Evolutionary conservation across 92 coral and sea anemone genomes (phyloP).

Genomic region (Phenganax stokvisi): DNA sequence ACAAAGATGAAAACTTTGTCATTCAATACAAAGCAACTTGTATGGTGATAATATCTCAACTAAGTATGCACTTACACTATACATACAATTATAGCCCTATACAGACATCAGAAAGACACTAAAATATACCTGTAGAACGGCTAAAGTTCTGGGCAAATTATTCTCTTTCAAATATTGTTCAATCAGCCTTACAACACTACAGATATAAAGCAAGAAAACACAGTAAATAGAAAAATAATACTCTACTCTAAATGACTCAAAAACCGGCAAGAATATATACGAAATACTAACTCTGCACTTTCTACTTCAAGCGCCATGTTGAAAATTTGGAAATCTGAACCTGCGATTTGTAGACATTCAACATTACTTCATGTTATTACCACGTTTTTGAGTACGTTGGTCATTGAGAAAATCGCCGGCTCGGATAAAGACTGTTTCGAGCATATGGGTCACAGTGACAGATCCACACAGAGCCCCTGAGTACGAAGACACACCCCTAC

Average conservation of each 20-base stretch:
- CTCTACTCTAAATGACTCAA: not conserved
- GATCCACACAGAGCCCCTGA: too few species aligned
- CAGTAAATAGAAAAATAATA: not conserved
- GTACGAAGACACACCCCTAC: too few species aligned
- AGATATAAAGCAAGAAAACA: constrained; percentile 14
- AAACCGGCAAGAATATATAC: not conserved
- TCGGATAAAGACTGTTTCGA: too few species aligned
- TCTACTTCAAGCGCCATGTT: constrained; percentile 99
- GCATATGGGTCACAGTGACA: too few species aligned
- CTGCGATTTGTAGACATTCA: not conserved
- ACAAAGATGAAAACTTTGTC: too few species aligned
- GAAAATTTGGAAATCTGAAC: constrained; percentile 34
- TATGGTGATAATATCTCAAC: too few species aligned
- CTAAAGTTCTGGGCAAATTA: constrained; percentile 78
- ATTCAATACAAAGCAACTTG: too few species aligned
- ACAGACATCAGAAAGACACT: too few species aligned
- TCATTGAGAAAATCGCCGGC: too few species aligned
- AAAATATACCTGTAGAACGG: constrained; percentile 73
- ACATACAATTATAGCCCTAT: too few species aligned
- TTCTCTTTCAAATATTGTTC: constrained; percentile 96
- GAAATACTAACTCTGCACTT: constrained; percentile 84
- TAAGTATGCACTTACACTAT: too few species aligned
- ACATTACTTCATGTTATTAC: not conserved
- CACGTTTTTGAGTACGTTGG: too few species aligned
- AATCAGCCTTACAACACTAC: constrained; percentile 80